Evolutionary conservation across 2,113 vertebrate species (phyloP).

Genomic region (Nothobranchius kuhntae): DNA sequence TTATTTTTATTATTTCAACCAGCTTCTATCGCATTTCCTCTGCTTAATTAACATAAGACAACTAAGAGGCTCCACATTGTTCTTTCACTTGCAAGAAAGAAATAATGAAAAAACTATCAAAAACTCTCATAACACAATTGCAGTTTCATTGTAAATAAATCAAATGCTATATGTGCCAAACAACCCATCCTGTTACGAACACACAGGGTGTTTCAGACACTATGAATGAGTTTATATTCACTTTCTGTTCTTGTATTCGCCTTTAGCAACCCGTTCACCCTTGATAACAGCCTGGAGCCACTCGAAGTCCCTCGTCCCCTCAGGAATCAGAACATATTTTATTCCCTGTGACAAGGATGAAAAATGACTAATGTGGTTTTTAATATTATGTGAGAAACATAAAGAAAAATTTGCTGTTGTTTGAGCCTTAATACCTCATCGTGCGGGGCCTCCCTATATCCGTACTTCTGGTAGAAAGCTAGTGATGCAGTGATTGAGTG

Average conservation of each 20-base stretch:
- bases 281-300: conserved; percentile 71
- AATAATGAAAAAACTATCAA: too few relatives aligned
- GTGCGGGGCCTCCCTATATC: conserved; percentile 76
- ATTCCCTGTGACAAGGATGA: conserved; percentile 63
- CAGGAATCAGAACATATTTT: conserved; percentile 76
- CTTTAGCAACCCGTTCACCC: conserved; percentile 21
- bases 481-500: conserved; percentile 75
- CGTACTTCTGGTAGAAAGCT: conserved; percentile 19
- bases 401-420: neutral
- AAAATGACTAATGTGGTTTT: neutral
- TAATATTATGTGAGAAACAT: too few relatives aligned
- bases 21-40: too few relatives aligned
- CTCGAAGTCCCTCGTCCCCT: conserved; percentile 69
- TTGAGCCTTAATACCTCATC: conserved; percentile 75
- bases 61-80: too few relatives aligned
- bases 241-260: conserved; percentile 24
- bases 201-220: too few relatives aligned
- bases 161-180: too few relatives aligned
- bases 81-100: too few relatives aligned
- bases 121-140: too few relatives aligned
- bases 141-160: too few relatives aligned
- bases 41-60: too few relatives aligned
- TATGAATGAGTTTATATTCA: conserved; percentile 19
- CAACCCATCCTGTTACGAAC: too few relatives aligned
- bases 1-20: too few relatives aligned